Evolutionary conservation across 2,797 vertebrate genomes (phyloP), one percentile per base, ranked within the genome.

Genomic region (Sphenopsis melanotis): DNA sequence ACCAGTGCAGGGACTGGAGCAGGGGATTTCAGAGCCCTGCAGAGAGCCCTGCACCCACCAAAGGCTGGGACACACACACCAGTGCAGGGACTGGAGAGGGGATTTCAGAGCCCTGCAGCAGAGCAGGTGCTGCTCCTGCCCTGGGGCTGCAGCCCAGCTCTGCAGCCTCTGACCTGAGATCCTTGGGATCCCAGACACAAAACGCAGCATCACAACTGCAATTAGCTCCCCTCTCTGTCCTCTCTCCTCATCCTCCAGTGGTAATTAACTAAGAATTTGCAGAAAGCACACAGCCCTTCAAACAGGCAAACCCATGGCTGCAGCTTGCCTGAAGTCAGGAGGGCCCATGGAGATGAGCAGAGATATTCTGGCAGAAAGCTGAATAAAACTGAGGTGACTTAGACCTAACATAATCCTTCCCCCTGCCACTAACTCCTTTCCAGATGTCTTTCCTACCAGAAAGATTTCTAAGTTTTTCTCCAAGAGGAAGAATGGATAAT

Each of bases 141-240:
- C 55, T 17, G 56, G 55, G 10, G 17, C 55, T 26, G n/a, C 55
- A 57, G 32, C n/a, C 15, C 32, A 44, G 32, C 12, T 53, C 44
- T 37, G 72, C 37, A 3, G 9, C 21, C 17, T 55, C 22, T 47
- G 32, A 44, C 32, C 34, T 15, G 18, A 3, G 41, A 3, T 12
- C 52, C 18, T 19, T 19, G 12, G 50, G 29, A 13, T 76, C 64
- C 66, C 81, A 93, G 26, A n/a, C 46, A 49, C 27, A 50, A 24
- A 81, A 2, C 18, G n/a, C 15, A 78, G 11, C 47, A 47, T 3
- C 22, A 46, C 41, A 29, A 10, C 32, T 61, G 8, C 32, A 18
- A 2, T 0, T 4, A 22, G 9, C 41, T 36, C 56, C 17, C 50
- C 30, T 29, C 21, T 39, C 14, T 4, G 0, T 5, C 53, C 82